These are phyloP conservation scores for Metellina segmentata DNA, from an alignment of 2,888 invertebrate species.

Conservation along the genomic window DNA sequence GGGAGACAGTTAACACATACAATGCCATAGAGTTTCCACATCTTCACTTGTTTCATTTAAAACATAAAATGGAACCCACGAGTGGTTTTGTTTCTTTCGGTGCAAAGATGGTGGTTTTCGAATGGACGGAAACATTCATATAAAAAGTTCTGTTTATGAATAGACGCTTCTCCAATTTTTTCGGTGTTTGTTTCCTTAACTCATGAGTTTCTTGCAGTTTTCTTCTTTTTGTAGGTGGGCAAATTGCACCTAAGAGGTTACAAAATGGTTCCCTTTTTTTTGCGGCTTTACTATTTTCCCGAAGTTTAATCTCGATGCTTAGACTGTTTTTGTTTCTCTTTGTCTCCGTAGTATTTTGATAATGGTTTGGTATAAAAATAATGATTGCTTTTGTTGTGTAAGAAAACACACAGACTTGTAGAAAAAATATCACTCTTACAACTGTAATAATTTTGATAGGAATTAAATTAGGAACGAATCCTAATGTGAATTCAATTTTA, in stretches of 20 bases:
- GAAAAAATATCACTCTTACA: too few relatives aligned
- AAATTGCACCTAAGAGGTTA: constrained; percentile 58
- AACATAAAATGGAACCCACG: not conserved
- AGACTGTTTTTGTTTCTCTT: constrained; percentile 34
- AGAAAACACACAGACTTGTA: too few relatives aligned
- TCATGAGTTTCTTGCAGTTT: constrained; percentile 3
- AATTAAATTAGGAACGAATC: too few relatives aligned
- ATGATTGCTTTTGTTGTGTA: not conserved
- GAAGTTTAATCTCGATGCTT: constrained; percentile 38
- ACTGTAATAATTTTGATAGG: too few relatives aligned
- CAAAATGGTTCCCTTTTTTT: not conserved
- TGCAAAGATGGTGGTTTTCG: constrained; percentile 28
- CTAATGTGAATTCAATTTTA: too few relatives aligned
- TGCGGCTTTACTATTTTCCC: not conserved
- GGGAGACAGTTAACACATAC: too few relatives aligned
- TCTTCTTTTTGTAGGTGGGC: not conserved
- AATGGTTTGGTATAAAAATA: not conserved
- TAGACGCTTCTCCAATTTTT: constrained; percentile 27
- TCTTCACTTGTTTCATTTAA: not conserved
- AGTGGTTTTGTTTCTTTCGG: not conserved
- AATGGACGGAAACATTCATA: not conserved
- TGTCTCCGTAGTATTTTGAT: not conserved
- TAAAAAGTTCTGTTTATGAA: constrained; percentile 38
- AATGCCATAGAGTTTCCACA: not conserved
- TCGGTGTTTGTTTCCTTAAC: constrained; percentile 28